A percentile compares a stretch with the other conserved stretches of the same genome.
Conservation (phyloP, 2,113 vertebrate genomes). For the Menura novaehollandiae region DNA sequence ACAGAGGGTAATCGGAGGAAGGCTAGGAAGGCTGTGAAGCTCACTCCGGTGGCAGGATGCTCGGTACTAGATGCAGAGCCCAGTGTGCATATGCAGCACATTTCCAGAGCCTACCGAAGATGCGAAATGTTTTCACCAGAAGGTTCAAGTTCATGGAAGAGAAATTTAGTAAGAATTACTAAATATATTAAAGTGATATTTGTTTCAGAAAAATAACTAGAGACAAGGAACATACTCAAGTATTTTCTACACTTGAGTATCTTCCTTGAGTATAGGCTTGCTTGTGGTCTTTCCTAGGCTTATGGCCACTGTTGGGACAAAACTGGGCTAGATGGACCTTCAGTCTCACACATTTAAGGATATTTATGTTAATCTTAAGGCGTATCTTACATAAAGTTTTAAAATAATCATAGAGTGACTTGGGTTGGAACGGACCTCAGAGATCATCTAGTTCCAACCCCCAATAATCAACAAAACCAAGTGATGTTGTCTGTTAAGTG, state of each 20-base stretch:
- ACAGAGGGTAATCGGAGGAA: not conserved
- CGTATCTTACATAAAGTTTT: not conserved
- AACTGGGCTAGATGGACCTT: not conserved
- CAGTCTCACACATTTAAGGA: not conserved
- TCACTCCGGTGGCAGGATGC: not conserved
- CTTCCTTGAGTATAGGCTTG: too few species aligned
- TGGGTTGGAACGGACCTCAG: not conserved
- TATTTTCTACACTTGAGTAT: not conserved
- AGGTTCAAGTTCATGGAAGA: not conserved
- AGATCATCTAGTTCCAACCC: not conserved
- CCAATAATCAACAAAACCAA: not conserved
- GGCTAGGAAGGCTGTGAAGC: not conserved
- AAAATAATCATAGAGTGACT: not conserved
- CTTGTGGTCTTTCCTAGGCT: not conserved
- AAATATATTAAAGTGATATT: not conserved
- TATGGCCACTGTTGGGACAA: not conserved
- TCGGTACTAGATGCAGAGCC: not conserved
- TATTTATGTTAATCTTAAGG: not conserved
- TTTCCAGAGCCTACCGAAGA: not conserved
- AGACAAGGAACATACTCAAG: not conserved
- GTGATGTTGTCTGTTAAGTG: not conserved
- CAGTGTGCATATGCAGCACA: not conserved
- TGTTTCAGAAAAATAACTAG: not conserved
- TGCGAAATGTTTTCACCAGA: not conserved
- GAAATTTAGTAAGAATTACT: not conserved